phyloP scores from a whole-genome alignment of 2,797 vertebrate genomes.

The Fistularia tabacaria region DNA sequence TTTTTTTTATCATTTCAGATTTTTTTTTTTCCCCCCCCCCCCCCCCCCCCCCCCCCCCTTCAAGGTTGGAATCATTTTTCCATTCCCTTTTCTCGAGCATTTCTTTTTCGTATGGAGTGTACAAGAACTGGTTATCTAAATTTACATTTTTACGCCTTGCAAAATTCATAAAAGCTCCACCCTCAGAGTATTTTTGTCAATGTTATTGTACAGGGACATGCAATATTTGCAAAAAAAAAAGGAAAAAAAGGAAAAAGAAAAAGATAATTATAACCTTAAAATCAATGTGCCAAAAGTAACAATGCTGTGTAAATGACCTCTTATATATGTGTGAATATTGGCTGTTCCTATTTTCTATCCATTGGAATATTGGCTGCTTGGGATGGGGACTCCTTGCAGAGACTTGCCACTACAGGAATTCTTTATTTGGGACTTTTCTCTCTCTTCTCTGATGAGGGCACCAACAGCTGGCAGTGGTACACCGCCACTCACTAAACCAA shows the following conservation, averaged over 20 bases:
- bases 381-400: slow-evolving; percentile 83
- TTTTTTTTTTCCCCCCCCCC: slow-evolving; percentile 69
- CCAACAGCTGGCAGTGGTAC: slow-evolving; percentile 90
- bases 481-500: slow-evolving; percentile 88
- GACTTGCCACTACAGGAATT: slow-evolving; percentile 88
- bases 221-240: slow-evolving; percentile 88
- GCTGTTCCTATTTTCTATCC: slow-evolving; percentile 93
- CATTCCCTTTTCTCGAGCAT: slow-evolving; percentile 74
- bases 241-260: slow-evolving; percentile 68
- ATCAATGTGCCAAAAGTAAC: slow-evolving; percentile 94
- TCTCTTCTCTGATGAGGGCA: slow-evolving; percentile 85
- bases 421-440: slow-evolving; percentile 82
- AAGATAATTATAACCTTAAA: slow-evolving; percentile 76
- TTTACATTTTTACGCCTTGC: slow-evolving; percentile 80
- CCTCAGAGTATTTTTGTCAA: slow-evolving; percentile 80
- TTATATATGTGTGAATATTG: slow-evolving; percentile 88
- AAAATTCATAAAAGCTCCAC: slow-evolving; percentile 77
- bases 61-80: slow-evolving; percentile 84
- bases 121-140: slow-evolving; percentile 87
- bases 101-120: slow-evolving; percentile 79
- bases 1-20: too few species aligned
- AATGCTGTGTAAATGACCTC: slow-evolving; percentile 79
- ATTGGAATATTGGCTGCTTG: slow-evolving; percentile 92
- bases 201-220: slow-evolving; percentile 97
- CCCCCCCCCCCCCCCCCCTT: slow-evolving; percentile 13